phyloP scores from a whole-genome alignment of 2,113 vertebrate genomes.

The Oophaga pumilio region DNA sequence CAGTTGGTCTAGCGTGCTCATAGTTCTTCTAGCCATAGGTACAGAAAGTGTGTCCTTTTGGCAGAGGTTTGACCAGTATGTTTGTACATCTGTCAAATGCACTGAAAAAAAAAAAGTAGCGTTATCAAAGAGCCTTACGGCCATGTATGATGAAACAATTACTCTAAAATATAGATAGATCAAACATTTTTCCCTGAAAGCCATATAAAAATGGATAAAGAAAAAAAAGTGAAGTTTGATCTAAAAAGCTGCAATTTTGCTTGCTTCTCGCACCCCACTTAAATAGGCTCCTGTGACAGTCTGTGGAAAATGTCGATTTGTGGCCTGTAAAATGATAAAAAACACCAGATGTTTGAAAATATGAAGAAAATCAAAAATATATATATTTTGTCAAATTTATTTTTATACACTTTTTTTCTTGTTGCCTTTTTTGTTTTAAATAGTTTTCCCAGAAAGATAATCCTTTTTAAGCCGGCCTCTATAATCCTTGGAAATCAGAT shows the following conservation, averaged over 20 bases:
- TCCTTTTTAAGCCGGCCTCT: too few relatives aligned
- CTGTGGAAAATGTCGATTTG: conserved; percentile 97
- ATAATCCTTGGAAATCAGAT: too few relatives aligned
- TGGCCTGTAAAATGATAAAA: conserved; percentile 75
- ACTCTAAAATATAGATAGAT: not conserved
- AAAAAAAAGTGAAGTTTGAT: conserved; percentile 23
- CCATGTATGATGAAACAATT: not conserved
- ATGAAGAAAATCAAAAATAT: not conserved
- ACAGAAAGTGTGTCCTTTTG: too few relatives aligned
- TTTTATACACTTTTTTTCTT: not conserved
- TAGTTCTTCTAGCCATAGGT: too few relatives aligned
- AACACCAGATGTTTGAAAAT: not conserved
- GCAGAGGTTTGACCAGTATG: too few relatives aligned
- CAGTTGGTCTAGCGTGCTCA: too few relatives aligned
- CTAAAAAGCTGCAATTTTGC: conserved; percentile 93
- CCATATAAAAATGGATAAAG: conserved; percentile 18
- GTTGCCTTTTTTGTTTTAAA: too few relatives aligned
- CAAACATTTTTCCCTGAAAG: not conserved
- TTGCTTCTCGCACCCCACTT: conserved; percentile 95
- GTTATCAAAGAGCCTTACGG: not conserved
- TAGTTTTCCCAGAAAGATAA: too few relatives aligned
- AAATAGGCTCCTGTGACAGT: conserved; percentile 96
- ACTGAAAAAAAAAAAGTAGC: too few relatives aligned
- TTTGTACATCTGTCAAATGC: too few relatives aligned
- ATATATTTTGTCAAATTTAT: not conserved